Conservation (phyloP, 2,888 invertebrate genomes). For the Hypercompe scribonia region DNA sequence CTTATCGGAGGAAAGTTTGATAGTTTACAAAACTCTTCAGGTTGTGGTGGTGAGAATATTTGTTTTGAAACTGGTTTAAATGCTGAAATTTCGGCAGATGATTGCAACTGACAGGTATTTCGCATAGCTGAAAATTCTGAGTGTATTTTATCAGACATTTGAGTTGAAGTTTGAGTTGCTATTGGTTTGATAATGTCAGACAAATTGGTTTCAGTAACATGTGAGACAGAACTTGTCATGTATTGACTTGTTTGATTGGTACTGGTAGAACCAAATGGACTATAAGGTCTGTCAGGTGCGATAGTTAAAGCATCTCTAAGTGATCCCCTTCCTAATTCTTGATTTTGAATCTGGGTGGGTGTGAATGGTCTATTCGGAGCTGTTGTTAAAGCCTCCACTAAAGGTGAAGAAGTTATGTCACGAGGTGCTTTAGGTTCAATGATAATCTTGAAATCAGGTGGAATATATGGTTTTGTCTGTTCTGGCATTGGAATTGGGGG, state of each 20-base stretch:
- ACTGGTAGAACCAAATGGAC: slow-evolving; percentile 83
- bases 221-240: slow-evolving; percentile 58
- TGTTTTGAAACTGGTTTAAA: slow-evolving; percentile 83
- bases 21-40: slow-evolving; percentile 70
- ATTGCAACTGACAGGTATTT: slow-evolving; percentile 74
- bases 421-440: slow-evolving; percentile 83
- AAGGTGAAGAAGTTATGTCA: slow-evolving; percentile 86
- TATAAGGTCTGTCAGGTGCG: slow-evolving; percentile 88
- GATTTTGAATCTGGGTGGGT: slow-evolving; percentile 73
- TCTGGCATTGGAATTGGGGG: slow-evolving; percentile 88
- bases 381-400: slow-evolving; percentile 89
- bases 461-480: slow-evolving; percentile 89
- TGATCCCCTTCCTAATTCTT: slow-evolving; percentile 80
- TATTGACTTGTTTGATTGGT: slow-evolving; percentile 70
- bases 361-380: slow-evolving; percentile 89
- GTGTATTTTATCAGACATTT: slow-evolving; percentile 63
- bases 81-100: slow-evolving; percentile 76
- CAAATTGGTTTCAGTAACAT: slow-evolving; percentile 57
- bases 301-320: slow-evolving; percentile 87
- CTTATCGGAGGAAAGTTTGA: slow-evolving; percentile 74
- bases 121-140: slow-evolving; percentile 73
- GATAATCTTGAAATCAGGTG: slow-evolving; percentile 87
- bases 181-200: slow-evolving; percentile 72
- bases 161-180: slow-evolving; percentile 69
- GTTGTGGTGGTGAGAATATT: slow-evolving; percentile 73